Evolutionary conservation across 2,113 vertebrate genomes (phyloP), one percentile per base, ranked within the genome.

Genomic region (Sinosuthora webbiana): DNA sequence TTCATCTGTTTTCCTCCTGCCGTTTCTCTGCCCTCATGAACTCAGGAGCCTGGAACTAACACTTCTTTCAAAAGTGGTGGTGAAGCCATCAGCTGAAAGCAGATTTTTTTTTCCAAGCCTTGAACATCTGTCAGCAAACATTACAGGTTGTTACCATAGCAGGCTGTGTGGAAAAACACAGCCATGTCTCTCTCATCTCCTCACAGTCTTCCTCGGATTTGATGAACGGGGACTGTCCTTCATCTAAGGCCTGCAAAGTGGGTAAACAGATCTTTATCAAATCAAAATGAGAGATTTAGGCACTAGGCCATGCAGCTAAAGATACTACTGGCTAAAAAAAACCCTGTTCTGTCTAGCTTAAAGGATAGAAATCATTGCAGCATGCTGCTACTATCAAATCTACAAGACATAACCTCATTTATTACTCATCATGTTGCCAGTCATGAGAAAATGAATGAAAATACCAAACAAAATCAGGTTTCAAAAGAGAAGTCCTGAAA

Each of bases 121-220:
- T 86, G 92, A 92, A 95, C 74, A 92, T 93, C 93, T 96, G 92
- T 96, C 68, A 83, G 78, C 75, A 95, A 96, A 94, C 71, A 79
- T 67, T 93, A 78, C 0, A 10, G 63, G 76, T 62, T 75, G 47
- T 87, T 91, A 67, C 60, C 42, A 25, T 78, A 91, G 90, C 62
- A 96, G 35, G 71, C 69, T 92, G 57, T 60, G 62, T 95, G 80
- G 78, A 92, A 96, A 97, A 95, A 89, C 76, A 90, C 67, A 56
- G 37, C 25, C 1, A 4, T 31, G 42, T 78, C 60, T 47, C 33
- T 70, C 18, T 89, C 63, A 17, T 35, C 35, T 88, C 24, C 79
- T 62, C 15, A n/a, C 44, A 49, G 0, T 57, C 57, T 80, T 87
- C 31, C 68, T 59, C 0, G 0, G 27, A 27, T 88, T 85, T 87